phyloP scores from a whole-genome alignment of 2,113 vertebrate species.

The Thymallus thymallus region DNA sequence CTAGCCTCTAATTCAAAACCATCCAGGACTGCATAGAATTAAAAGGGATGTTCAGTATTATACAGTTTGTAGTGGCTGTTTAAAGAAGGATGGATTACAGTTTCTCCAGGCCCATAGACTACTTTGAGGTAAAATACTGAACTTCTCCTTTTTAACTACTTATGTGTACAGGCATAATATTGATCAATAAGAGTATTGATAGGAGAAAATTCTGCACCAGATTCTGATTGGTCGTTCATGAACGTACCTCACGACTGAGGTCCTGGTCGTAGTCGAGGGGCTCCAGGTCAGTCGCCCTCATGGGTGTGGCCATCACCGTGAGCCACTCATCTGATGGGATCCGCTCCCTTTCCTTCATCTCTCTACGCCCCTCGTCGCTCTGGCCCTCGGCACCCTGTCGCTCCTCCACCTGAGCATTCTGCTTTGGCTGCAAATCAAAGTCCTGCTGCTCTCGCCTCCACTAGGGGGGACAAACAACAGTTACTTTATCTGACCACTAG shows the following conservation, averaged over 20 bases:
- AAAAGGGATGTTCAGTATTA: no score
- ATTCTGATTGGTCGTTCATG: no score
- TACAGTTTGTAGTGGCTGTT: no score
- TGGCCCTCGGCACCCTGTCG: slow-evolving; percentile 55
- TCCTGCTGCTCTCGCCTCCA: slow-evolving; percentile 81
- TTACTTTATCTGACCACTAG: background rate
- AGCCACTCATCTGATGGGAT: slow-evolving; percentile 75
- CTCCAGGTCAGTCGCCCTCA: slow-evolving; percentile 83
- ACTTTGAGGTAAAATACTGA: background rate
- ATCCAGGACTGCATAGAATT: no score
- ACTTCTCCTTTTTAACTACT: no score
- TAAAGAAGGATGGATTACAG: no score
- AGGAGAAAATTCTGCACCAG: no score
- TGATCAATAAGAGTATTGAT: no score
- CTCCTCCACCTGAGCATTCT: slow-evolving; percentile 50
- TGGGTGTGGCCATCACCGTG: slow-evolving; percentile 61
- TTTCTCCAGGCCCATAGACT: background rate
- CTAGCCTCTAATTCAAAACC: no score
- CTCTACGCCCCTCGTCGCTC: slow-evolving; percentile 61
- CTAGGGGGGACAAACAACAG: slow-evolving; percentile 68
- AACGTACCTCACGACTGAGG: slow-evolving; percentile 87
- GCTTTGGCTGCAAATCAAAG: slow-evolving; percentile 83
- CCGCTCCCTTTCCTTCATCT: slow-evolving; percentile 36
- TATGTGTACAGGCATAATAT: no score
- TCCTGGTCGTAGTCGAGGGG: slow-evolving; percentile 88